These are phyloP conservation scores for Nicator chloris DNA, from an alignment of 2,113 vertebrate species.

Conservation along the genomic window DNA sequence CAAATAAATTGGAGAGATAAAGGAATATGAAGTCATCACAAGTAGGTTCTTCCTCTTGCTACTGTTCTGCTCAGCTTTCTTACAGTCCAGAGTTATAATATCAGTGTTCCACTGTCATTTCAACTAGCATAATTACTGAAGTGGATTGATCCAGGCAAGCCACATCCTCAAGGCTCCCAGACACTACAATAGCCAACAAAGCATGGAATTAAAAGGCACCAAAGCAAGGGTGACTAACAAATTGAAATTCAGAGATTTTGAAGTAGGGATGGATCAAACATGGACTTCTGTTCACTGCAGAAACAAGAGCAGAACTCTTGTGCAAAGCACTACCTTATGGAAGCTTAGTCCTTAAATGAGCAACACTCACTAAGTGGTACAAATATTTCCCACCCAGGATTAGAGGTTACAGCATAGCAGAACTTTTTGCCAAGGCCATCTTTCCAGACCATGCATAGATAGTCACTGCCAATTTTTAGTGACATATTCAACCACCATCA, in stretches of 20 bases:
- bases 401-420: neutral
- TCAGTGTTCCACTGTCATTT: neutral
- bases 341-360: neutral
- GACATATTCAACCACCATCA: neutral
- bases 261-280: neutral
- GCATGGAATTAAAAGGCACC: neutral
- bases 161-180: neutral
- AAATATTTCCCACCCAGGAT: neutral
- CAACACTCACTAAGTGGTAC: neutral
- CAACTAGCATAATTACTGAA: neutral
- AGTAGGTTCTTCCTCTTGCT: neutral
- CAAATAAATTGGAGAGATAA: neutral
- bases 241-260: neutral
- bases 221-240: neutral
- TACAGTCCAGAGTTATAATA: neutral
- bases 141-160: neutral
- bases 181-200: neutral
- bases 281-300: neutral
- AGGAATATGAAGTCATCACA: neutral
- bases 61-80: neutral
- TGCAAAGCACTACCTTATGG: neutral
- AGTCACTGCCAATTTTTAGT: neutral
- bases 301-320: neutral
- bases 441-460: neutral
- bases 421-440: neutral